These are phyloP conservation scores for Orius laevigatus DNA, from an alignment of 1,140 invertebrate species.

Conservation along the genomic window DNA sequence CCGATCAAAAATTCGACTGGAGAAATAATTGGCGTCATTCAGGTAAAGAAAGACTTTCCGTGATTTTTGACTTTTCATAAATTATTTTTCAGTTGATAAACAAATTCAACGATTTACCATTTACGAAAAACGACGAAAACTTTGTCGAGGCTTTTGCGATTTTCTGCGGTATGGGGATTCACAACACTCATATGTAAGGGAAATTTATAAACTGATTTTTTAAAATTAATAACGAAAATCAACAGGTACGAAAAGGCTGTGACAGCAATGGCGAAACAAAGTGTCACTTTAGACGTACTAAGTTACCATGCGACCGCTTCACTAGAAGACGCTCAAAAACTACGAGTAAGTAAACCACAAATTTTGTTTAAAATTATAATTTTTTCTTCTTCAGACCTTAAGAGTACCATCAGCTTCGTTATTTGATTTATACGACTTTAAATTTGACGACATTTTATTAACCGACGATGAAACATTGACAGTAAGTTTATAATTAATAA, in stretches of 20 bases:
- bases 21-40: conserved; percentile 84
- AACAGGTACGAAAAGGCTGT: conserved; percentile 76
- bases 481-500: conserved; percentile 26
- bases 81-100: conserved; percentile 55
- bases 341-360: conserved; percentile 46
- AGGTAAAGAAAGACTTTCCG: conserved; percentile 30
- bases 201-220: conserved; percentile 29
- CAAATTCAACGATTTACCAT: conserved; percentile 75
- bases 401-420: conserved; percentile 67
- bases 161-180: conserved; percentile 51
- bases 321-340: conserved; percentile 64
- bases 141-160: conserved; percentile 67
- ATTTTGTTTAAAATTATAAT: background rate
- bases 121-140: conserved; percentile 84
- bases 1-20: conserved; percentile 78
- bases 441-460: conserved; percentile 73
- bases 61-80: background rate
- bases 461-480: conserved; percentile 71
- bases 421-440: conserved; percentile 66
- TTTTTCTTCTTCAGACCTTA: conserved; percentile 33
- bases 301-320: conserved; percentile 91
- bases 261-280: conserved; percentile 51
- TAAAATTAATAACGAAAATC: background rate
- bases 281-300: conserved; percentile 69
- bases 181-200: conserved; percentile 43